A percentile compares a stretch with the other conserved stretches of the same genome.
These are phyloP conservation scores for Emydocephalus ijimae DNA, from an alignment of 2,113 vertebrate species.

Conservation along the genomic window DNA sequence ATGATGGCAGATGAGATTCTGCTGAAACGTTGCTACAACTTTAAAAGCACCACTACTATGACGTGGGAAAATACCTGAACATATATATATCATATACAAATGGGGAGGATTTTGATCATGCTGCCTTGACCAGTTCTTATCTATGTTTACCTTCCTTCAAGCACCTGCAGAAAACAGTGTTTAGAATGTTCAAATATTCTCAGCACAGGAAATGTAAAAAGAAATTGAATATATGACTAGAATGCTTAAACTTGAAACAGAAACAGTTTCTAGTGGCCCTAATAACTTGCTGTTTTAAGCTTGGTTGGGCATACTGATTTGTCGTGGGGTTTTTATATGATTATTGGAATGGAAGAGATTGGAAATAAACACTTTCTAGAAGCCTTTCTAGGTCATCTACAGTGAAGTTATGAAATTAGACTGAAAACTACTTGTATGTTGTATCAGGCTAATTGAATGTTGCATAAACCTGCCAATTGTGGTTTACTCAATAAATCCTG, in stretches of 20 bases:
- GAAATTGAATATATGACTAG: constrained; percentile 26
- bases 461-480: not conserved
- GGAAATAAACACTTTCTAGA: not conserved
- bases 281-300: not conserved
- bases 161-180: not conserved
- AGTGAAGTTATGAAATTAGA: not conserved
- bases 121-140: not conserved
- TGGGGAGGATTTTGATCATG: not conserved
- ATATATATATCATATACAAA: too few species aligned
- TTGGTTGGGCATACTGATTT: not conserved
- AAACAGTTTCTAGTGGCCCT: not conserved
- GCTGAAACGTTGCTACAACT: too few species aligned
- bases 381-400: not conserved
- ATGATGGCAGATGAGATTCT: too few species aligned
- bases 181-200: not conserved
- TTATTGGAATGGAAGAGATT: not conserved
- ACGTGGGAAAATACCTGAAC: too few species aligned
- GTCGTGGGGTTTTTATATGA: not conserved
- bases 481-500: not conserved
- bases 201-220: constrained; percentile 11
- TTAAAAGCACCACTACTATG: too few species aligned
- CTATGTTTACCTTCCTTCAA: not conserved
- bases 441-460: not conserved
- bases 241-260: constrained; percentile 15
- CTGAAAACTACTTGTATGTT: not conserved